Conservation (phyloP, 2,113 vertebrate genomes). For the Pluvialis apricaria region DNA sequence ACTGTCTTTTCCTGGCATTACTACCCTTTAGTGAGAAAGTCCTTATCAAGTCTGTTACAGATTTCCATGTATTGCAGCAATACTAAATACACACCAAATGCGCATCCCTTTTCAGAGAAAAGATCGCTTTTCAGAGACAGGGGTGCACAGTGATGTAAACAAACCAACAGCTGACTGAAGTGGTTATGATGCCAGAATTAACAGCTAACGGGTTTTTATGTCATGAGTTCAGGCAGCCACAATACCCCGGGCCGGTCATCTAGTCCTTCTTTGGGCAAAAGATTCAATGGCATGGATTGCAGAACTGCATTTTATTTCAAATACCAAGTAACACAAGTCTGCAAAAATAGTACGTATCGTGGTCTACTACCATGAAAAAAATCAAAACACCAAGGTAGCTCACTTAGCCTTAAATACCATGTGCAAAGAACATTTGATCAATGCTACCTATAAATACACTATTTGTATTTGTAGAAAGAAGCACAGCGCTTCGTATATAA, state of each 20-base stretch:
- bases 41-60: neutral
- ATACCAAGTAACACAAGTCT: constrained; percentile 2
- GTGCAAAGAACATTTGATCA: constrained; percentile 62
- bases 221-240: constrained; percentile 15
- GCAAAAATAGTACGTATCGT: constrained; percentile 45
- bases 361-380: constrained; percentile 14
- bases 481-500: constrained; percentile 55
- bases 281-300: neutral
- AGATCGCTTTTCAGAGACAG: neutral
- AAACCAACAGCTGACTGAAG: neutral
- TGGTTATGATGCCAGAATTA: neutral
- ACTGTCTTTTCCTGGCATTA: neutral
- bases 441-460: constrained; percentile 70
- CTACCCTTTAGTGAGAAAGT: neutral
- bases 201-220: neutral
- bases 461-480: constrained; percentile 59
- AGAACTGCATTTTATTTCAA: neutral
- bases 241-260: neutral
- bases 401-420: constrained; percentile 65
- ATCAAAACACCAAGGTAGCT: constrained; percentile 58
- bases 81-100: constrained; percentile 4
- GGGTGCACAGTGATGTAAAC: neutral
- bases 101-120: neutral
- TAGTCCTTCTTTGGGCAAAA: neutral
- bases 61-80: neutral